phyloP scores from a whole-genome alignment of 2,888 invertebrate species.

The Crepidodera aurea region DNA sequence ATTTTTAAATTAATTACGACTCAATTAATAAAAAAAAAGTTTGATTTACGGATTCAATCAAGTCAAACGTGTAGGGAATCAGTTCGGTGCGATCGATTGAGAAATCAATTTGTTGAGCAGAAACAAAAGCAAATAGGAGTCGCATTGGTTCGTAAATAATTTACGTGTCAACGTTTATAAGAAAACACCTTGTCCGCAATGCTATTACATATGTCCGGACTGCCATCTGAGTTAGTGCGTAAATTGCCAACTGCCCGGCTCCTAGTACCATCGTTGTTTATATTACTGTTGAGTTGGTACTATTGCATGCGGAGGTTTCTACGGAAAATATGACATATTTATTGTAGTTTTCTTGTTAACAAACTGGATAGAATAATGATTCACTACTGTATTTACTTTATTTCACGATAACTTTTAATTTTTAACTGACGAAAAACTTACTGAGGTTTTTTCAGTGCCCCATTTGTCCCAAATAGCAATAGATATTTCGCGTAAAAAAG shows the following conservation, averaged over 20 bases:
- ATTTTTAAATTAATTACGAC: slow-evolving; percentile 40
- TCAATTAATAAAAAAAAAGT: slow-evolving; percentile 39
- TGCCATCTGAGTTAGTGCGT: slow-evolving; percentile 45
- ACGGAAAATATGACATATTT: background rate
- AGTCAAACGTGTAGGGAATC: slow-evolving; percentile 41
- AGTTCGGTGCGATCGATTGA: slow-evolving; percentile 43
- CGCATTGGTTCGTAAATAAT: slow-evolving; percentile 54
- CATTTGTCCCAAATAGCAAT: too few species aligned
- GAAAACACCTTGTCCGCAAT: slow-evolving; percentile 55
- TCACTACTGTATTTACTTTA: too few species aligned
- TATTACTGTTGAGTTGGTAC: background rate
- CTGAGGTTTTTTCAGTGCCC: too few species aligned
- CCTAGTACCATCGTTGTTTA: slow-evolving; percentile 16
- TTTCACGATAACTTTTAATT: too few species aligned
- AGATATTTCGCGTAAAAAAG: too few species aligned
- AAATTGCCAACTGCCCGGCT: slow-evolving; percentile 45
- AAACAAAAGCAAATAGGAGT: slow-evolving; percentile 50
- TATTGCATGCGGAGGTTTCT: background rate
- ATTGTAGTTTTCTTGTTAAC: too few species aligned
- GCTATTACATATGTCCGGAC: slow-evolving; percentile 55
- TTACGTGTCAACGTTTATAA: slow-evolving; percentile 56
- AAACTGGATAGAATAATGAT: too few species aligned
- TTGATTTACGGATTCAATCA: slow-evolving; percentile 40
- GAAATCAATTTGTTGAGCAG: slow-evolving; percentile 52
- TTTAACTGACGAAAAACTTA: too few species aligned